Percentiles rank a stretch among this genome's conserved stretches.
Evolutionary conservation across 2,797 vertebrate genomes (phyloP).

Genomic region (Sitta carolinensis): DNA sequence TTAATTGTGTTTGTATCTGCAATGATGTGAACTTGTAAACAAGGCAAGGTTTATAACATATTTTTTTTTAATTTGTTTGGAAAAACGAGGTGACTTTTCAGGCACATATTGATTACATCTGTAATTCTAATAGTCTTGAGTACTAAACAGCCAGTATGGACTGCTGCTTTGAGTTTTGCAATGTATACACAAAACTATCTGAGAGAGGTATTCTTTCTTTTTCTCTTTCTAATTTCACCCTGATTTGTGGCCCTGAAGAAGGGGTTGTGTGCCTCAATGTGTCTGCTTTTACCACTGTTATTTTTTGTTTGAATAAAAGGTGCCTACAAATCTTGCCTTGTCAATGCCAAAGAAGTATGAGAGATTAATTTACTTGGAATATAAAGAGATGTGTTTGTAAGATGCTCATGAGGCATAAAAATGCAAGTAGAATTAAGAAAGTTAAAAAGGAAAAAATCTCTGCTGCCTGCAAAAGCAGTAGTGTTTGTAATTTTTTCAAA

Average conservation of each 20-base stretch:
- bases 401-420: background rate
- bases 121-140: background rate
- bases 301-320: background rate
- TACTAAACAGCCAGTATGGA: background rate
- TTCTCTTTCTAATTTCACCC: background rate
- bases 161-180: background rate
- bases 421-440: background rate
- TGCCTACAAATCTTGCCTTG: background rate
- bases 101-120: background rate
- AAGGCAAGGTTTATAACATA: background rate
- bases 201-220: background rate
- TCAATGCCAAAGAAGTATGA: background rate
- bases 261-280: background rate
- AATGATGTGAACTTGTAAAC: background rate
- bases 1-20: background rate
- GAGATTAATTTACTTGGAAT: background rate
- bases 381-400: background rate
- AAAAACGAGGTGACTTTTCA: background rate
- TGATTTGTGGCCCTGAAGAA: background rate
- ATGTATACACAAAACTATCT: background rate
- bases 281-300: background rate
- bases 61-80: background rate
- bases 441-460: background rate
- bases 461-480: background rate
- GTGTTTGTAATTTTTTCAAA: background rate